phyloP scores from a whole-genome alignment of 2,888 invertebrate species.

The Archaeoteleia sp. region DNA sequence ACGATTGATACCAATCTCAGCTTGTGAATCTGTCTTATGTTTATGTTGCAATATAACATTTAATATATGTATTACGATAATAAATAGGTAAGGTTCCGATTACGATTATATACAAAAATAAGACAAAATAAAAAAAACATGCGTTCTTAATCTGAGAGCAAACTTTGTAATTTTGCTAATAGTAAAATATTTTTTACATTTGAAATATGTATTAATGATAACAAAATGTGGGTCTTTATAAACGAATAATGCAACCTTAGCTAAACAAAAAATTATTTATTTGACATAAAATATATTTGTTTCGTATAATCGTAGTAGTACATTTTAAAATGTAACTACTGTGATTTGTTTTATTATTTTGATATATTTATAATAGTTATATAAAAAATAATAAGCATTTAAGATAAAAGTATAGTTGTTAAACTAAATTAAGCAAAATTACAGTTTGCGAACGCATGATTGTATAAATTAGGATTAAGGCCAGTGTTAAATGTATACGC shows the following conservation, averaged over 20 bases:
- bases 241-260: too few species aligned
- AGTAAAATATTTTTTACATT: too few species aligned
- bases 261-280: too few species aligned
- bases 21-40: slow-evolving; percentile 73
- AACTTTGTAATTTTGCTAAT: too few species aligned
- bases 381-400: too few species aligned
- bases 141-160: slow-evolving; percentile 36
- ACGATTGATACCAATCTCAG: slow-evolving; percentile 73
- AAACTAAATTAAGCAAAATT: slow-evolving; percentile 1
- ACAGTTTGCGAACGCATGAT: slow-evolving; percentile 52
- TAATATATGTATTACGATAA: slow-evolving; percentile 64
- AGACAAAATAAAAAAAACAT: slow-evolving; percentile 14
- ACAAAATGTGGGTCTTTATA: too few species aligned
- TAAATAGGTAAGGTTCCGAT: slow-evolving; percentile 52
- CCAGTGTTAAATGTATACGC: slow-evolving; percentile 75
- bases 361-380: background rate
- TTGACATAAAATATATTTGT: too few species aligned
- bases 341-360: background rate
- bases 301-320: too few species aligned
- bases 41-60: slow-evolving; percentile 72
- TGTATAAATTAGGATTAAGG: slow-evolving; percentile 75
- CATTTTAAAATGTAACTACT: background rate
- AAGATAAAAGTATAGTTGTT: too few species aligned
- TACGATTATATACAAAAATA: slow-evolving; percentile 19
- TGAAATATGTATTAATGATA: too few species aligned